These are phyloP conservation scores for Phymastichus coffea DNA, from an alignment of 1,140 invertebrate species.

Conservation along the genomic window DNA sequence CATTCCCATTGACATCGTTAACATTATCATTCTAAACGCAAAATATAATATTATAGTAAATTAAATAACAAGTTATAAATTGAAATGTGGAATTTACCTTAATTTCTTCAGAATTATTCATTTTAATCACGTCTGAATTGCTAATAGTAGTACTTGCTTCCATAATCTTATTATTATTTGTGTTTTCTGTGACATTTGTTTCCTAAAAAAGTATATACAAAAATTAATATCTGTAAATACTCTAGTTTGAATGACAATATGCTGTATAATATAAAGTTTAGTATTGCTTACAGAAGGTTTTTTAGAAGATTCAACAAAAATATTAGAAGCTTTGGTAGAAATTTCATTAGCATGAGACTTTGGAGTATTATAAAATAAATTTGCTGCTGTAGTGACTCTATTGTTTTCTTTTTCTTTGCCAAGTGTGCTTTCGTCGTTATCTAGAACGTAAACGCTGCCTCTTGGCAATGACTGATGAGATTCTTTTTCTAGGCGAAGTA, in stretches of 20 bases:
- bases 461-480: slow-evolving; percentile 38
- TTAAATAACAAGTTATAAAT: too few relatives aligned
- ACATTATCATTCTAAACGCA: neutral
- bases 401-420: slow-evolving; percentile 22
- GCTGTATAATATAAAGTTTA: too few relatives aligned
- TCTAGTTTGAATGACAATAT: too few relatives aligned
- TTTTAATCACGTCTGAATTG: neutral
- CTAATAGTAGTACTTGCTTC: neutral
- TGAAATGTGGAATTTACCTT: neutral
- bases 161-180: neutral
- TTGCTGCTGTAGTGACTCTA: slow-evolving; percentile 17
- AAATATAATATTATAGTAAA: neutral
- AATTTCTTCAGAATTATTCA: neutral
- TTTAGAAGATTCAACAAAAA: neutral
- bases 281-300: neutral
- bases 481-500: slow-evolving; percentile 54
- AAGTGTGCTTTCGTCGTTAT: slow-evolving; percentile 21
- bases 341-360: neutral
- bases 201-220: neutral
- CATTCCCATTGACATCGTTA: slow-evolving; percentile 15
- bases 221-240: too few relatives aligned
- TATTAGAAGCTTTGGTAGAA: neutral
- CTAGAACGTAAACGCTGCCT: slow-evolving; percentile 39
- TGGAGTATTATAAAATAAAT: slow-evolving; percentile 20
- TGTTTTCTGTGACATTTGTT: neutral